phyloP scores from a whole-genome alignment of 2,888 invertebrate species.

The Stictocephala bisonia region DNA sequence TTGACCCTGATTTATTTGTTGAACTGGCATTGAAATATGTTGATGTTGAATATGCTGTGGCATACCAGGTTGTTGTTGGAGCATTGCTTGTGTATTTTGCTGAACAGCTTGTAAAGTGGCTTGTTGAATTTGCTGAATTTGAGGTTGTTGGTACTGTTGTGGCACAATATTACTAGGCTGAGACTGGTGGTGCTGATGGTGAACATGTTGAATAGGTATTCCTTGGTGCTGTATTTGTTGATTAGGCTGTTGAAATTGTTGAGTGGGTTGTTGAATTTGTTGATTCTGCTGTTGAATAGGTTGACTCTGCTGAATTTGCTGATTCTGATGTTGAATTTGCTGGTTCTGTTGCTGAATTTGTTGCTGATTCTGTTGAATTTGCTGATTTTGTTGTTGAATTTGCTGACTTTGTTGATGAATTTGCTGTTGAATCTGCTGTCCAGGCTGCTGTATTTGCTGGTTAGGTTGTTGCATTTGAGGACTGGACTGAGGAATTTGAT shows the following conservation, averaged over 20 bases:
- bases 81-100: constrained; percentile 53
- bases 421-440: constrained; percentile 59
- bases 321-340: constrained; percentile 65
- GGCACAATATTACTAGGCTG: too few relatives aligned
- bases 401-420: constrained; percentile 62
- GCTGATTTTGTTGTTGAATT: constrained; percentile 63
- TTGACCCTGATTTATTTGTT: constrained; percentile 51
- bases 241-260: too few relatives aligned
- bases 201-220: too few relatives aligned
- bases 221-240: constrained; percentile 54
- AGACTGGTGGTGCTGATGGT: constrained; percentile 49
- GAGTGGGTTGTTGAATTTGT: constrained; percentile 55
- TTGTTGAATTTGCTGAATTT: constrained; percentile 55
- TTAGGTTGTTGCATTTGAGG: constrained; percentile 69
- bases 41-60: constrained; percentile 45
- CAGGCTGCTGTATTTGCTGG: constrained; percentile 64
- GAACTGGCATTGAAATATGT: constrained; percentile 47
- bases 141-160: too few relatives aligned
- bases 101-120: too few relatives aligned
- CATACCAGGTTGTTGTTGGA: too few relatives aligned
- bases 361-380: constrained; percentile 59
- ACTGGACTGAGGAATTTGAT: constrained; percentile 62
- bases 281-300: constrained; percentile 53
- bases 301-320: constrained; percentile 61
- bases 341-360: constrained; percentile 64